These are phyloP conservation scores for Diaphora mendica DNA, from an alignment of 2,888 invertebrate species.

Conservation along the genomic window DNA sequence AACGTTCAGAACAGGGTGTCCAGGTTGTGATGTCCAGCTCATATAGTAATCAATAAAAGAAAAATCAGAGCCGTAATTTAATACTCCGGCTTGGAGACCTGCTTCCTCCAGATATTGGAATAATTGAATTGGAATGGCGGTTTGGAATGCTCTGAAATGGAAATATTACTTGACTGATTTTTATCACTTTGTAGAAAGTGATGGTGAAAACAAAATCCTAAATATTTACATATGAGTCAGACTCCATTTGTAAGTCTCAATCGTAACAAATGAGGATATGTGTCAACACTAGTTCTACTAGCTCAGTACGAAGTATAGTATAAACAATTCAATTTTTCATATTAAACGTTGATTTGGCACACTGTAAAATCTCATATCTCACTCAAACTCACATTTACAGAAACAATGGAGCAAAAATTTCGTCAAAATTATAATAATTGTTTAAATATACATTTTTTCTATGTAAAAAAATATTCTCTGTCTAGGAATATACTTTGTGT, in stretches of 20 bases:
- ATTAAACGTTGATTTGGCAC: neutral
- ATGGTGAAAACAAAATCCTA: neutral
- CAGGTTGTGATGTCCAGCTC: conserved; percentile 86
- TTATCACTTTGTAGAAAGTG: neutral
- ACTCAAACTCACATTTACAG: neutral
- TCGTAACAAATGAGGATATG: neutral
- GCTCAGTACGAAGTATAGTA: neutral
- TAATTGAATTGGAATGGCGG: conserved; percentile 81
- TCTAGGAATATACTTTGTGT: neutral
- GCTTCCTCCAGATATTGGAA: conserved; percentile 78
- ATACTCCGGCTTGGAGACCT: conserved; percentile 54
- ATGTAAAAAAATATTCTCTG: neutral
- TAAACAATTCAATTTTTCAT: too few species aligned
- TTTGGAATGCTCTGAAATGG: conserved; percentile 64
- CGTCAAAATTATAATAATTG: neutral
- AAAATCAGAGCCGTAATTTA: conserved; percentile 70
- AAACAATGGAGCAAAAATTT: neutral
- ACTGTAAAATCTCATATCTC: neutral
- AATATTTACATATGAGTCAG: neutral
- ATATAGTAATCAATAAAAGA: conserved; percentile 75
- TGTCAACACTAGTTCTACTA: too few species aligned
- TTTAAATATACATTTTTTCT: neutral
- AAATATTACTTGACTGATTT: neutral
- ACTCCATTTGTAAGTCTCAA: neutral
- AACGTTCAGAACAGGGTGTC: conserved; percentile 87